Conservation (phyloP, 2,888 invertebrate species). For the Hyalella azteca region DNA sequence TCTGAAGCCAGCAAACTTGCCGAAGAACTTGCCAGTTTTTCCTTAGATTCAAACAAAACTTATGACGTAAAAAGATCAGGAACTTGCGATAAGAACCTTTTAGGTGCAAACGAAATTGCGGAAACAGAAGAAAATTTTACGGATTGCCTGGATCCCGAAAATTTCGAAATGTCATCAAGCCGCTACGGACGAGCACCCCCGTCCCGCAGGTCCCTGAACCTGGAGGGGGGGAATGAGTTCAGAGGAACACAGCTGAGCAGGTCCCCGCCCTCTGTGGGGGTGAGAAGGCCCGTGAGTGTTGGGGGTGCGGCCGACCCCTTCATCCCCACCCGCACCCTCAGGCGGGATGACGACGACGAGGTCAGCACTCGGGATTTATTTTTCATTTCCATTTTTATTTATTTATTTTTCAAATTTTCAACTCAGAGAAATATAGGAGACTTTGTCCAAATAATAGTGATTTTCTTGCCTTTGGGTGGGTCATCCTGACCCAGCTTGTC, state of each 20-base stretch:
- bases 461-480: no score
- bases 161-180: not conserved
- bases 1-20: constrained; percentile 56
- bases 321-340: constrained; percentile 40
- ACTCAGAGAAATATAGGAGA: no score
- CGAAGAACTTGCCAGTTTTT: constrained; percentile 49
- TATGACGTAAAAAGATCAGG: not conserved
- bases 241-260: constrained; percentile 33
- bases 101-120: no score
- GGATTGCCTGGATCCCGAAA: not conserved
- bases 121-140: not conserved
- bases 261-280: constrained; percentile 46
- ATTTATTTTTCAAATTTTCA: not conserved
- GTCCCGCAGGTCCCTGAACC: not conserved
- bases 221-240: constrained; percentile 46
- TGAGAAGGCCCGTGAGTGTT: constrained; percentile 48
- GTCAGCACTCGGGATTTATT: constrained; percentile 34
- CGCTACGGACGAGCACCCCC: constrained; percentile 16
- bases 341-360: constrained; percentile 49
- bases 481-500: no score
- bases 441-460: no score
- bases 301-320: constrained; percentile 44
- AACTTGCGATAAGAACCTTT: not conserved
- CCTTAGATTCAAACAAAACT: not conserved
- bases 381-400: not conserved